Conservation (phyloP, 2,888 invertebrate species). For the Troides oblongomaculatus region DNA sequence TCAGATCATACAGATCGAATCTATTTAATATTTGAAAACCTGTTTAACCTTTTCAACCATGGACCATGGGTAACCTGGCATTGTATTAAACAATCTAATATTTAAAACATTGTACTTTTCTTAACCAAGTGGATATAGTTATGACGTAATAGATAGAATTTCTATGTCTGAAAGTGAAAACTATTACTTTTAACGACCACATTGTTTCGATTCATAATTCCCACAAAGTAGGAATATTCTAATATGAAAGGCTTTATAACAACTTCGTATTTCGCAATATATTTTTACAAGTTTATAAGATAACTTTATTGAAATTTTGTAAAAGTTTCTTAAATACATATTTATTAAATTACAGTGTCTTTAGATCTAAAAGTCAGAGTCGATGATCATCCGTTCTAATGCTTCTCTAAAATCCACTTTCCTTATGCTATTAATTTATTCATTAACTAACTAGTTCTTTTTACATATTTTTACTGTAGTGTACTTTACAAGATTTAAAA, state of each 20-base stretch:
- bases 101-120: background rate
- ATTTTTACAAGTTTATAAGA: background rate
- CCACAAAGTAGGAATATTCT: conserved; percentile 18
- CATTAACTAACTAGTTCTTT: no score
- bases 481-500: no score
- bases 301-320: background rate
- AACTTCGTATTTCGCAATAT: background rate
- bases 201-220: conserved; percentile 21
- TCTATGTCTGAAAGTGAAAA: conserved; percentile 22
- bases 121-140: background rate
- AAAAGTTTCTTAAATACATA: no score
- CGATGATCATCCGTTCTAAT: no score
- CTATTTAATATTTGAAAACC: background rate
- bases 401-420: no score
- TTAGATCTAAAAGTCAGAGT: no score
- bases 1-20: no score
- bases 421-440: no score
- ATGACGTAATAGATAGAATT: conserved; percentile 2
- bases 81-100: background rate
- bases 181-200: conserved; percentile 10
- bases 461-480: no score
- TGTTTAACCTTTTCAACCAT: background rate
- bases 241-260: conserved; percentile 9
- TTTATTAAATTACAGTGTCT: no score
- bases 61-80: background rate